Percentiles rank a stretch among this genome's conserved stretches.
phyloP scores from a whole-genome alignment of 1,140 invertebrate species.

The Micrasema minimum region DNA sequence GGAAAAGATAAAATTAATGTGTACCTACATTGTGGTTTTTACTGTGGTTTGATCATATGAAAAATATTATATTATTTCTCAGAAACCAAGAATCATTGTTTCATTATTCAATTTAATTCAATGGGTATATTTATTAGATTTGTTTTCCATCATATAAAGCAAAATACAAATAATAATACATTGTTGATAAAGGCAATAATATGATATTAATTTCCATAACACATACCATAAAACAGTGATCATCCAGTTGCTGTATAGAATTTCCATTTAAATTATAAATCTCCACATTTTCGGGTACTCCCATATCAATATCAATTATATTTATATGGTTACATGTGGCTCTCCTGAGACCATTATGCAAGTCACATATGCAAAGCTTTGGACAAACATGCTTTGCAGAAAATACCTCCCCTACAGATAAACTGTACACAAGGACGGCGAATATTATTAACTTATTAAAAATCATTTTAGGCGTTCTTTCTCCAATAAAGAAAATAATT shows the following conservation, averaged over 20 bases:
- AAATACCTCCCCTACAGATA: slow-evolving; percentile 3
- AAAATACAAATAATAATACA: no score
- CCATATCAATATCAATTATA: slow-evolving; percentile 62
- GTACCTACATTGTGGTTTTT: no score
- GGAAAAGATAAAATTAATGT: no score
- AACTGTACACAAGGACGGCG: neutral
- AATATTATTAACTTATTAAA: neutral
- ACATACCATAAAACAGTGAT: slow-evolving; percentile 66
- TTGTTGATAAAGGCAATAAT: no score
- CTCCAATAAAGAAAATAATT: slow-evolving; percentile 1
- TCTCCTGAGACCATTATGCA: slow-evolving; percentile 62
- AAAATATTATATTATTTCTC: no score
- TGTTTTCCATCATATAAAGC: no score
- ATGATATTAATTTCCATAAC: no score
- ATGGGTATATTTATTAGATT: no score
- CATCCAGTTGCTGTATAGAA: slow-evolving; percentile 64
- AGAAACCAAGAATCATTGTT: no score
- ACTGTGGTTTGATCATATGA: no score
- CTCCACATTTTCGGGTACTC: slow-evolving; percentile 63
- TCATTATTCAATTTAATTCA: no score
- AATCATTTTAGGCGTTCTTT: neutral
- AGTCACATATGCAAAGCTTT: slow-evolving; percentile 66
- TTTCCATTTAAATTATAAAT: slow-evolving; percentile 65
- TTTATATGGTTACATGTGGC: slow-evolving; percentile 64
- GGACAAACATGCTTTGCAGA: slow-evolving; percentile 57